Base-by-base conservation (phyloP, 2,113 vertebrate genomes). In the Larimichthys crocea region DNA sequence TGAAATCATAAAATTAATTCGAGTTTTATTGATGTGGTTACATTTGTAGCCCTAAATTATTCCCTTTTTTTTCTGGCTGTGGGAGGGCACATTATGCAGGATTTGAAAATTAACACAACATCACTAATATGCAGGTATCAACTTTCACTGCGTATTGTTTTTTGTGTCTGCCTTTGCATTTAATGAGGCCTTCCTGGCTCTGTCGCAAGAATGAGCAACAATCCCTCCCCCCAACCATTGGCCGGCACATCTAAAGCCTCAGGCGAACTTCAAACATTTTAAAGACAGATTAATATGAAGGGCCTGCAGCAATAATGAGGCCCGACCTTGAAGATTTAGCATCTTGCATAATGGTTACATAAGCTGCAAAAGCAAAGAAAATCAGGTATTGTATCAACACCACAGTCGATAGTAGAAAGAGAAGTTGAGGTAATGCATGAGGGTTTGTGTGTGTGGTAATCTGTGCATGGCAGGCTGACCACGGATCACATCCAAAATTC, bases 211-310 rank as follows among this genome's bases (percentile, higher is more conserved):
- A 75, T 67, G 76, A 88, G 80, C 81, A 76, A 85, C 82, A 71
- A 24, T 24, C 68, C 50, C 44, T 12, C 46, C 50, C 10, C 44
- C 12, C 10, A 46, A 4, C 79, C 57, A 73, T 31, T 91, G 87
- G 91, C 91, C 87, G 74, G 59, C 75, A 85, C 79, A 70, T 91
- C 91, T 88, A 64, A 91, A 83, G 74, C 78, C 49, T 72, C 16
- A 9, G 79, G 82, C 22, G 6, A 63, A 87, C 78, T 82, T 88
- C 80, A 89, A 84, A 90, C 78, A 83, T 71, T 83, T 80, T 80
- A 86, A 90, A 75, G 74, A 82, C 82, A 84, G 86, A 92, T 91
- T 91, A 87, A 89, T 82, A 79, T 15, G 75, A 74, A 76, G 74
- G 65, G 66, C 86, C 88, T 16, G 29, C 63, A 56, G 90, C 75